These are phyloP conservation scores for Willowsia nigromaculata DNA, from an alignment of 2,888 invertebrate species.

Conservation along the genomic window DNA sequence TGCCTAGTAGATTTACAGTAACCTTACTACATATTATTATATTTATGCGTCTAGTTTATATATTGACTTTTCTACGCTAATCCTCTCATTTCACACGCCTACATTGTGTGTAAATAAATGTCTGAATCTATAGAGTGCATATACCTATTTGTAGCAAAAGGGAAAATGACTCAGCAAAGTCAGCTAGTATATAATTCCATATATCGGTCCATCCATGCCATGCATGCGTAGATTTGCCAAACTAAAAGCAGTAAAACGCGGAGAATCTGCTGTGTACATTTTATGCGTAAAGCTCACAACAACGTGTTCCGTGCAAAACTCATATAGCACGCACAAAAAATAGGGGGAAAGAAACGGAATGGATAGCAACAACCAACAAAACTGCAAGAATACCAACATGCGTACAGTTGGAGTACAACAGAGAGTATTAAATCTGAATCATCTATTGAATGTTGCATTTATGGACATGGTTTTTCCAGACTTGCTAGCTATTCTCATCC, in stretches of 20 bases:
- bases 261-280: background rate
- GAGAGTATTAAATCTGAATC: background rate
- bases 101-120: background rate
- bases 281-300: background rate
- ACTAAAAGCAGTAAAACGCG: background rate
- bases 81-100: background rate
- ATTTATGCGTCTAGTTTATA: background rate
- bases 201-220: background rate
- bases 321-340: background rate
- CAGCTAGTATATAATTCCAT: background rate
- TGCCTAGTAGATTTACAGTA: background rate
- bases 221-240: conserved; percentile 30
- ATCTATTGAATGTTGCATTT: background rate
- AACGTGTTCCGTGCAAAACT: background rate
- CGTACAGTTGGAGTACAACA: background rate
- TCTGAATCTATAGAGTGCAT: background rate
- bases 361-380: background rate
- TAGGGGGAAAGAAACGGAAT: background rate
- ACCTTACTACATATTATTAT: background rate
- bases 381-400: background rate
- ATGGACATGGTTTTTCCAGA: background rate
- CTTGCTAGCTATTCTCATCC: background rate
- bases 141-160: background rate
- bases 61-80: background rate
- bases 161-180: background rate